phyloP scores from a whole-genome alignment of 2,113 vertebrate species.

The Phaethornis superciliosus region DNA sequence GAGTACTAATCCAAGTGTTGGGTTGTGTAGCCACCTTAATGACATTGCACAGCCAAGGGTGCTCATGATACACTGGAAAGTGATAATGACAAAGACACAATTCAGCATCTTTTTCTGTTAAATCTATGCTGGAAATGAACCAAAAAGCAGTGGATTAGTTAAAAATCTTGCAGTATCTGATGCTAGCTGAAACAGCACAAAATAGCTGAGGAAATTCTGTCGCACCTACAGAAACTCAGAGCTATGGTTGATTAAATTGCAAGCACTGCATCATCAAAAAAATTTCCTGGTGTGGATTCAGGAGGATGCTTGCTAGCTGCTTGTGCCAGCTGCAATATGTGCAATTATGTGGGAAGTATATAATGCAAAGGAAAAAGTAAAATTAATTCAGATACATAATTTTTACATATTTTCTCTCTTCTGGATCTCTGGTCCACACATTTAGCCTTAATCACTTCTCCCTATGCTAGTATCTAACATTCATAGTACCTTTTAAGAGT shows the following conservation, averaged over 20 bases:
- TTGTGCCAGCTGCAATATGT: background rate
- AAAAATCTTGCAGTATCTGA: background rate
- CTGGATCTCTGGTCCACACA: background rate
- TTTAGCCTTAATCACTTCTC: background rate
- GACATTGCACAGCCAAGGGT: background rate
- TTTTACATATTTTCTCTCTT: background rate
- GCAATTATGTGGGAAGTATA: background rate
- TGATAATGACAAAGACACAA: background rate
- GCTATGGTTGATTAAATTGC: constrained; percentile 53
- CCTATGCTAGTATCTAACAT: background rate
- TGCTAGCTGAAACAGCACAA: constrained; percentile 1
- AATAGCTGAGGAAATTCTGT: constrained; percentile 3
- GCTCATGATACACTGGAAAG: background rate
- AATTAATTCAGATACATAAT: background rate
- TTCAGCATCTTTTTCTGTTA: background rate
- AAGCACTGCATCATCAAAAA: constrained; percentile 35
- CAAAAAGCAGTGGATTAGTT: background rate
- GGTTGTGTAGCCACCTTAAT: background rate
- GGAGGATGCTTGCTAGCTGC: background rate
- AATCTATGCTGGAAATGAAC: background rate
- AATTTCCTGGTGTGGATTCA: background rate
- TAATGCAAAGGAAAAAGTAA: background rate
- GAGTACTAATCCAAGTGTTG: background rate
- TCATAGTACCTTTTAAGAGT: accelerated
- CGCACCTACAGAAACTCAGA: background rate